A percentile compares a stretch with the other conserved stretches of the same genome.
Evolutionary conservation across 2,888 invertebrate species (phyloP).

Genomic region (Saturnia japonica): DNA sequence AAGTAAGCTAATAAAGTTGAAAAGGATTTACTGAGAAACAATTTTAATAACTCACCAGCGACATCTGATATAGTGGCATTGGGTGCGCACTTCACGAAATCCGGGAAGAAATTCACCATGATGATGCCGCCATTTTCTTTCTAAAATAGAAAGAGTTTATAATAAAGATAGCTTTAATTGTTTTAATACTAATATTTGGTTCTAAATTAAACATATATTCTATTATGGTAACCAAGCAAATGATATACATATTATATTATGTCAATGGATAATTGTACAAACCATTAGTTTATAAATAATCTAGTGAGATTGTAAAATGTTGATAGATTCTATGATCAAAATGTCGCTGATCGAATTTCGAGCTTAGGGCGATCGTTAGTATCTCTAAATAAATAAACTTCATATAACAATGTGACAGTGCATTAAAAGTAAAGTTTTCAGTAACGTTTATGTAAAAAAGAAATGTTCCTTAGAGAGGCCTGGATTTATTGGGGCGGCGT

Average conservation of each 20-base stretch:
- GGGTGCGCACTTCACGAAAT: conserved; percentile 81
- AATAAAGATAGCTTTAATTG: too few relatives aligned
- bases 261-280: too few relatives aligned
- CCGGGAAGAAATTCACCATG: conserved; percentile 88
- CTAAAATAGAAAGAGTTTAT: conserved; percentile 56
- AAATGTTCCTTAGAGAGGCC: too few relatives aligned
- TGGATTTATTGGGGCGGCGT: too few relatives aligned
- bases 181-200: too few relatives aligned
- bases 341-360: too few relatives aligned
- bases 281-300: too few relatives aligned
- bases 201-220: neutral
- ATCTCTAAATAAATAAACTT: neutral
- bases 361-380: too few relatives aligned
- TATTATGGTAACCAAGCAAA: neutral
- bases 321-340: too few relatives aligned
- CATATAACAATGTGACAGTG: neutral
- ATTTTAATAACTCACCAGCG: conserved; percentile 79
- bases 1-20: neutral
- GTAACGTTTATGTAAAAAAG: too few relatives aligned
- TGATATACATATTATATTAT: neutral
- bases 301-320: too few relatives aligned
- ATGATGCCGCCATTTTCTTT: conserved; percentile 86
- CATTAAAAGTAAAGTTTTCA: neutral
- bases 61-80: conserved; percentile 85
- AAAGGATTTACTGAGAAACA: neutral